These are phyloP conservation scores for Prunella fulvescens DNA, from an alignment of 2,113 vertebrate genomes.

Conservation along the genomic window DNA sequence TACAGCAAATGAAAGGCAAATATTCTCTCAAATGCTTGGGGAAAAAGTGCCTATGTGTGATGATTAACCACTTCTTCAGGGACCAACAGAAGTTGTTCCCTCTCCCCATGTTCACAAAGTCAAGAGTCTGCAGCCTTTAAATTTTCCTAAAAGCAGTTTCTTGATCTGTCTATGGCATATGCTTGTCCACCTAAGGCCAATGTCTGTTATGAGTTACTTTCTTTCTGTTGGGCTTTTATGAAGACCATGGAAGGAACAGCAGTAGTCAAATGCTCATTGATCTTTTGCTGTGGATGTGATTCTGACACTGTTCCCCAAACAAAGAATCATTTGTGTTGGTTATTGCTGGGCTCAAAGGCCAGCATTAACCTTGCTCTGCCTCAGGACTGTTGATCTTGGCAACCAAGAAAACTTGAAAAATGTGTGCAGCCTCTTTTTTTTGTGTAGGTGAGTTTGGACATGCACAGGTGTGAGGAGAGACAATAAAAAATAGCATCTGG, in stretches of 20 bases:
- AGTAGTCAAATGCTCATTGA: neutral
- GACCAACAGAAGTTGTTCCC: neutral
- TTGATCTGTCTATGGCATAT: neutral
- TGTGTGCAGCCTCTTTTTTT: neutral
- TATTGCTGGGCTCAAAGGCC: neutral
- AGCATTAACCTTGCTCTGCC: neutral
- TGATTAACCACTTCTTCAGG: neutral
- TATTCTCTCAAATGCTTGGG: neutral
- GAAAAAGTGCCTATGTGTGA: neutral
- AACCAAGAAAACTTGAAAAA: neutral
- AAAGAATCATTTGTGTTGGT: neutral
- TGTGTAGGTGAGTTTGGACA: neutral
- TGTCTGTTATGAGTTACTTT: neutral
- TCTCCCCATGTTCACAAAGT: neutral
- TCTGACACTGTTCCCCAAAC: neutral
- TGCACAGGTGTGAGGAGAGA: neutral
- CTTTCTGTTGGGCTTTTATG: neutral
- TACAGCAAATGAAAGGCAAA: neutral
- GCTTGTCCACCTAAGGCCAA: neutral
- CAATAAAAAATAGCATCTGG: neutral
- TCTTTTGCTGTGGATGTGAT: neutral
- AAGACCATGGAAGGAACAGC: neutral
- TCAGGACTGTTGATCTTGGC: neutral
- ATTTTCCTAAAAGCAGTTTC: neutral
- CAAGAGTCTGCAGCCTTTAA: neutral